A percentile compares a stretch with the other conserved stretches of the same genome.
Evolutionary conservation across 2,797 vertebrate genomes (phyloP).

Genomic region (Dicrostonyx torquatus): DNA sequence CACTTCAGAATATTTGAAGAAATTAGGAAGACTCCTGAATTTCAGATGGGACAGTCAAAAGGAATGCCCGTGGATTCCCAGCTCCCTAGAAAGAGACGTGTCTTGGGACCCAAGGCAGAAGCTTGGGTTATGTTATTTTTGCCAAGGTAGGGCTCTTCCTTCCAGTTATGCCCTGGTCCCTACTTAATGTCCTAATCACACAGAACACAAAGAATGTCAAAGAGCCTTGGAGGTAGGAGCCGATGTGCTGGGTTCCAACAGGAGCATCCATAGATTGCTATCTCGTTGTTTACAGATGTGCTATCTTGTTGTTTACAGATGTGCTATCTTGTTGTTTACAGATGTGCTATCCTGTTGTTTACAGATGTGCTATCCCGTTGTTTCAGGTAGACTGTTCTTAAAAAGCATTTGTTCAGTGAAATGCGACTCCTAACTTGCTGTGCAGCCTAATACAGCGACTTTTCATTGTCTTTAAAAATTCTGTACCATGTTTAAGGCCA

Average conservation of each 20-base stretch:
- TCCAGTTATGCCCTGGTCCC: background rate
- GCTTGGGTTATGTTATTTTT: background rate
- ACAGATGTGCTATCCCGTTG: background rate
- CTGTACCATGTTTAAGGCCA: slow-evolving; percentile 41
- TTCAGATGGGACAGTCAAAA: background rate
- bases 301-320: background rate
- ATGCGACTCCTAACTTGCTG: background rate
- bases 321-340: no score
- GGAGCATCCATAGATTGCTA: background rate
- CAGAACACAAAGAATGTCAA: background rate
- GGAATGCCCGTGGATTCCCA: background rate
- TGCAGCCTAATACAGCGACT: background rate
- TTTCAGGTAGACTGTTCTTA: background rate
- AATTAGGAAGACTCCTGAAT: background rate
- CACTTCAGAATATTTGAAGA: background rate
- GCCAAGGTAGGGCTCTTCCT: background rate
- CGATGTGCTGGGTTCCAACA: background rate
- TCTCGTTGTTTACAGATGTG: background rate
- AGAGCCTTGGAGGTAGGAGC: background rate
- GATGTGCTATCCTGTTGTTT: background rate
- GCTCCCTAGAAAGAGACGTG: background rate
- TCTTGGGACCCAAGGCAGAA: background rate
- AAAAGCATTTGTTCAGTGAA: background rate
- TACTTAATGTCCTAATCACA: slow-evolving; percentile 4
- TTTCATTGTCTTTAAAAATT: background rate